These are phyloP conservation scores for Drosophila tanythrix DNA, from an alignment of 2,888 invertebrate genomes.

Conservation along the genomic window DNA sequence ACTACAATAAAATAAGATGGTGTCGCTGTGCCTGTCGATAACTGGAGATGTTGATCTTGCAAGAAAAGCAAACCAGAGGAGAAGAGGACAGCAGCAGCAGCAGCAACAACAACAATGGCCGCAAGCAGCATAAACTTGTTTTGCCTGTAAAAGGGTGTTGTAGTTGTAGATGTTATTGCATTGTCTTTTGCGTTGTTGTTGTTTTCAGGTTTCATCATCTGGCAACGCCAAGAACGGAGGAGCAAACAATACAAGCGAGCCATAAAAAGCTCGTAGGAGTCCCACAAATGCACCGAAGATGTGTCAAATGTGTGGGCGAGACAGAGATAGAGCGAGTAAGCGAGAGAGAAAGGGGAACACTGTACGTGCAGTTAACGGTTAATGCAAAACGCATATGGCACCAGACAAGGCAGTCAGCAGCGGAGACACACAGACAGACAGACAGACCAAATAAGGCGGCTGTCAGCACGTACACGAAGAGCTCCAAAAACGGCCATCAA, in stretches of 20 bases:
- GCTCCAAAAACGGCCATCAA: constrained; percentile 69
- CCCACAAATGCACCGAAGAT: constrained; percentile 67
- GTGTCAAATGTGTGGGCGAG: constrained; percentile 76
- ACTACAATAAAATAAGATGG: constrained; percentile 68
- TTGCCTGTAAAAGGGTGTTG: constrained; percentile 79
- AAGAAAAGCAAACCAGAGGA: constrained; percentile 64
- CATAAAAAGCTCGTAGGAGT: constrained; percentile 78
- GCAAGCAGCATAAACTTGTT: constrained; percentile 77
- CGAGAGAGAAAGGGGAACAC: constrained; percentile 2
- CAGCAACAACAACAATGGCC: constrained; percentile 55
- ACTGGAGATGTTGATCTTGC: constrained; percentile 79
- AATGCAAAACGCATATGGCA: constrained; percentile 77
- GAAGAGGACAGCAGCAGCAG: constrained; percentile 53
- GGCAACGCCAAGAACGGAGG: constrained; percentile 77
- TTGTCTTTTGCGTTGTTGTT: constrained; percentile 70
- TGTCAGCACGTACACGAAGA: constrained; percentile 63
- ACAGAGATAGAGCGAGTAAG: constrained; percentile 11
- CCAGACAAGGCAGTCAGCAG: constrained; percentile 41
- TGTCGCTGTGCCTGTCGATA: constrained; percentile 76
- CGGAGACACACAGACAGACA: constrained; percentile 32
- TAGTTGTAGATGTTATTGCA: constrained; percentile 64
- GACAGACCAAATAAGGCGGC: constrained; percentile 65
- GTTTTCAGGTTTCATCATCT: constrained; percentile 75
- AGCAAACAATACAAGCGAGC: constrained; percentile 55
- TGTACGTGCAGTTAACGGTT: constrained; percentile 79